Evolutionary conservation across 2,113 vertebrate species (phyloP), one percentile per base, ranked within the genome.

Genomic region (Sialia sialis): DNA sequence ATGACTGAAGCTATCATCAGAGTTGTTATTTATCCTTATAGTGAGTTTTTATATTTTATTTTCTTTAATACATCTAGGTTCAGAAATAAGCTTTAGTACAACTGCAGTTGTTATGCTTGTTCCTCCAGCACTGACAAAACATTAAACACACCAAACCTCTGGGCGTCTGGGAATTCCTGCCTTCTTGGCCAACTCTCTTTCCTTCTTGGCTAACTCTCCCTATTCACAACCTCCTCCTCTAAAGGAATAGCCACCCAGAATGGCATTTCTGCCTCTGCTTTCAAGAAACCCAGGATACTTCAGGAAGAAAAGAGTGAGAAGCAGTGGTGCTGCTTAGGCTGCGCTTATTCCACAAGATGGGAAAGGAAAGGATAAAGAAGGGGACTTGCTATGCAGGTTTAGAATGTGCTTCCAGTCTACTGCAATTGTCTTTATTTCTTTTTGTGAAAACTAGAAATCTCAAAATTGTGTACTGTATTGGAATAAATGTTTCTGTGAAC

Each of bases 211-310:
- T 85, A 58, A 46, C 23, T 48, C 84, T 95, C 81, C 46, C 59
- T 95, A 87, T 94, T 96, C 81, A 92, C 62, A 92, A 16, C 62
- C 73, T 82, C 17, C 73, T 82, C 17, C 30, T 92, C 69, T 89
- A 87, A 91, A 92, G 67, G 44, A 75, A 73, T n/a, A 91, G 41
- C 29, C 87, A 87, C 84, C 58, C 66, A 76, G 87, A 96, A 75
- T 82, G 87, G 63, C 95, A 93, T 95, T 95, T 95, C 91, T 97
- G 87, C n/a, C 51, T 43, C 78, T 66, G 82, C 81, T 91, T 87
- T 82, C 81, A 79, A 89, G 89, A 94, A 95, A 93, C 93, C 90
- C 70, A 74, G 93, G 93, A 93, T 46, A 89, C 55, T 91, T 93
- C 38, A 74, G 67, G 59, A 66, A 63, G 34, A 83, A 89, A 87